Evolutionary conservation across 1,140 invertebrate genomes (phyloP), one percentile per base, ranked within the genome.

Genomic region (Pseudoatta argentina): DNA sequence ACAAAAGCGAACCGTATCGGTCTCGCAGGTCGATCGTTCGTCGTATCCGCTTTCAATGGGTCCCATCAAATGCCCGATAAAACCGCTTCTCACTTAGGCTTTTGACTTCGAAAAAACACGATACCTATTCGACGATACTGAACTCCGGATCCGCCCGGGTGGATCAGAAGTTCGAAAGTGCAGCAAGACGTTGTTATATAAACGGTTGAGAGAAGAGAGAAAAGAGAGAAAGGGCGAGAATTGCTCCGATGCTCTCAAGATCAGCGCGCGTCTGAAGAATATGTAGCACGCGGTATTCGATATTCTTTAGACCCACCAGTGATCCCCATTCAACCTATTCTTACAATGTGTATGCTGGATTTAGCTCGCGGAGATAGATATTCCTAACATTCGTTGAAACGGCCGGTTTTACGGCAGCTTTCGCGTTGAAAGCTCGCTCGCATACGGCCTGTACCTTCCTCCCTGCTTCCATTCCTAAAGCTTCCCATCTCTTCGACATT

Each of bases 361-460:
- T 89, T 89, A 92, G 75, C 88, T 75, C 73, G 89, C 79, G 72
- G 77, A 89, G 89, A 92, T 91, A 89, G 91, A 92, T 93, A 93
- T 93, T 93, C 88, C 88, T 89, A 92, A 89, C 92, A 89, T 92
- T 93, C 89, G 87, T 89, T 89, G 88, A 91, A 93, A 93, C 89
- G 89, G 87, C 85, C 82, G 85, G 88, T 86, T 90, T 93, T 92
- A 89, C 89, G 85, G 87, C 88, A 88, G 85, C 92, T 92, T 92
- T 88, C 85, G 57, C 55, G 73, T 76, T 92, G 91, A 92, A 92
- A 93, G 89, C 90, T 88, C 85, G 71, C 88, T 91, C 89, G 86
- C 88, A 39, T 30, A 67, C 83, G 83, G 64, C 44, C 34, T 81
- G 30, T 34, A 18, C 76, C 24, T 61, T 79, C 66, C 61, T 21